Percentiles rank a stretch among this genome's conserved stretches.
Conservation (phyloP, 2,797 vertebrate species). For the Acanthiza pusilla region DNA sequence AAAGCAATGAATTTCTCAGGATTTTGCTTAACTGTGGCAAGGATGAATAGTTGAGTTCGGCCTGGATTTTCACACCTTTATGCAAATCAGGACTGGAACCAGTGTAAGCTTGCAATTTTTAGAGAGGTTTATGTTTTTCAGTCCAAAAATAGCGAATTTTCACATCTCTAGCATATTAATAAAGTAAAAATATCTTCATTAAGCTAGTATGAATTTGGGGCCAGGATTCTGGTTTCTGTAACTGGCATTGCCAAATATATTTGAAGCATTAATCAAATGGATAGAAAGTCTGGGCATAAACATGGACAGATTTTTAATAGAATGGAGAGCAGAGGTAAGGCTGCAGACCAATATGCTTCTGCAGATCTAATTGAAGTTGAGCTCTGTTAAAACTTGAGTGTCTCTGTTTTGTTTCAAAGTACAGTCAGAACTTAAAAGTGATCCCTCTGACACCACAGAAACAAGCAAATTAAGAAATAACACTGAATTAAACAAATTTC, state of each 20-base stretch:
- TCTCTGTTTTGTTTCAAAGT: background rate
- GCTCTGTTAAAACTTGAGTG: background rate
- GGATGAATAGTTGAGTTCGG: background rate
- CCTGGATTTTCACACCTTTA: background rate
- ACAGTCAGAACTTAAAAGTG: background rate
- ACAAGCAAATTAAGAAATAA: constrained; percentile 6
- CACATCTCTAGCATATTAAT: background rate
- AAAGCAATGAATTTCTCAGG: background rate
- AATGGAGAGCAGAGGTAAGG: background rate
- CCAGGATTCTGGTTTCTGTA: background rate
- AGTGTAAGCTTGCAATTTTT: background rate
- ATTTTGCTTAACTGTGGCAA: background rate
- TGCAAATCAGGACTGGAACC: background rate
- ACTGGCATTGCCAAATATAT: background rate
- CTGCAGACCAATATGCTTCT: background rate
- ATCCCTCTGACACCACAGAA: background rate
- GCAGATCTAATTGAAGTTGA: background rate
- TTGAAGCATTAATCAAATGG: background rate
- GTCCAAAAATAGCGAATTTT: background rate
- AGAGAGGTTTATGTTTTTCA: background rate
- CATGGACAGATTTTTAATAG: background rate
- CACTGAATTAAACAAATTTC: background rate
- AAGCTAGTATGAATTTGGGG: background rate
- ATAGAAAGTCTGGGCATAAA: background rate
- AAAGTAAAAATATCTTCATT: background rate